Conservation (phyloP, 2,888 invertebrate genomes). For the Caenorhabditis sp. region DNA sequence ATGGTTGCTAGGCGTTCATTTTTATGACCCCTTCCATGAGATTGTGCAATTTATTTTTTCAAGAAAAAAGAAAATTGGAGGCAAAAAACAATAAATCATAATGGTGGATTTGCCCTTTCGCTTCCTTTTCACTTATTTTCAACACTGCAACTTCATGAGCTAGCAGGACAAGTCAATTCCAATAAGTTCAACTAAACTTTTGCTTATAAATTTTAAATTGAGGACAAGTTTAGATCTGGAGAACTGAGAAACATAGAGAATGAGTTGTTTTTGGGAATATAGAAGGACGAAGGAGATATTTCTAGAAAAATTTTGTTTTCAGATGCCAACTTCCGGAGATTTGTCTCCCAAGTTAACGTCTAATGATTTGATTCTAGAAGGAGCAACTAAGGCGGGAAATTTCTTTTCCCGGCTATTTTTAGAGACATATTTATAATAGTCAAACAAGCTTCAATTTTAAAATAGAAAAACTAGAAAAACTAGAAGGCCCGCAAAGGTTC, state of each 20-base stretch:
- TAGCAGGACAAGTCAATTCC: background rate
- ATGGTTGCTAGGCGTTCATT: slow-evolving; percentile 26
- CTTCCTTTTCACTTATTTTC: slow-evolving; percentile 14
- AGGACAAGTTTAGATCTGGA: background rate
- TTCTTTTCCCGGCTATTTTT: too few relatives aligned
- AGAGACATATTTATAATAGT: background rate
- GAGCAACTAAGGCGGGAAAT: background rate
- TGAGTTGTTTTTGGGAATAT: too few relatives aligned
- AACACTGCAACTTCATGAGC: background rate
- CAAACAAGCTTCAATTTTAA: slow-evolving; percentile 15
- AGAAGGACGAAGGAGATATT: too few relatives aligned
- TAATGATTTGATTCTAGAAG: background rate
- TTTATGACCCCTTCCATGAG: slow-evolving; percentile 15
- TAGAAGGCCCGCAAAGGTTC: slow-evolving; percentile 26
- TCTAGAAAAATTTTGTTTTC: background rate
- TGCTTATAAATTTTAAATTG: slow-evolving; percentile 3
- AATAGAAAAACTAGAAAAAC: slow-evolving; percentile 14
- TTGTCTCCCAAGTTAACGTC: background rate
- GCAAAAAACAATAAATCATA: slow-evolving; percentile 53
- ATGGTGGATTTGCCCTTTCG: slow-evolving; percentile 13
- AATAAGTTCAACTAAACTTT: background rate
- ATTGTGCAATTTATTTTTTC: slow-evolving; percentile 4
- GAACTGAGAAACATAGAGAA: background rate
- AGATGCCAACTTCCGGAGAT: background rate
- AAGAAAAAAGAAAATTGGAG: slow-evolving; percentile 15